Conservation (phyloP, 2,888 invertebrate genomes). For the Drosophila gaucha region DNA sequence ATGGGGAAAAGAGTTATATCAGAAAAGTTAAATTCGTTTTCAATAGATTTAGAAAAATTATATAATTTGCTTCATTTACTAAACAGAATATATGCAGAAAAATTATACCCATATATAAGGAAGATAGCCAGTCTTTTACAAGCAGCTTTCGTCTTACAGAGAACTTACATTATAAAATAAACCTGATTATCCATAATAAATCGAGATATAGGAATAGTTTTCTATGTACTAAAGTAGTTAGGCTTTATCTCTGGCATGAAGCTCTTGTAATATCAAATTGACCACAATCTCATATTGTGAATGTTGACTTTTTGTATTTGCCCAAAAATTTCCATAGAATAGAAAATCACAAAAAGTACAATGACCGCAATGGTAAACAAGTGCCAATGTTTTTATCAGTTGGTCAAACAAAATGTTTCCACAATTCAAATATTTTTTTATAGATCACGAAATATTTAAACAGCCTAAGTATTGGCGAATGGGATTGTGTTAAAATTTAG, state of each 20-base stretch:
- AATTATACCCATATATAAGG: no score
- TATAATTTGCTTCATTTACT: no score
- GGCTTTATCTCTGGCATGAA: background rate
- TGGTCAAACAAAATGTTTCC: conserved; percentile 38
- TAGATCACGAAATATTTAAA: conserved; percentile 28
- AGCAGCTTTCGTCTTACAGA: no score
- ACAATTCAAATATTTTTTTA: conserved; percentile 68
- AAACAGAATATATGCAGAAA: background rate
- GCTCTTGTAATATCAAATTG: background rate
- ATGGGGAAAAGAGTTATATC: background rate
- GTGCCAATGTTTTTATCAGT: conserved; percentile 60
- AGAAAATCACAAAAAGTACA: conserved; percentile 50
- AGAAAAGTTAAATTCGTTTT: background rate
- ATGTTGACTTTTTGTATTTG: conserved; percentile 13
- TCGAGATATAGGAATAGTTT: no score
- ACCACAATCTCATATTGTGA: conserved; percentile 1
- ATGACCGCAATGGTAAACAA: conserved; percentile 59
- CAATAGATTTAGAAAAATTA: background rate
- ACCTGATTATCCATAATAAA: no score
- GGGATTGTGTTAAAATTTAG: conserved; percentile 6
- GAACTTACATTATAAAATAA: no score
- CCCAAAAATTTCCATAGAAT: conserved; percentile 45
- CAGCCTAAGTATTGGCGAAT: conserved; percentile 14
- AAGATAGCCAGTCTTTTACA: no score
- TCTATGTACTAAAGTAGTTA: no score